A percentile compares a stretch with the other conserved stretches of the same genome.
Evolutionary conservation across 2,113 vertebrate genomes (phyloP).

Genomic region (Vulpes ferrilata): DNA sequence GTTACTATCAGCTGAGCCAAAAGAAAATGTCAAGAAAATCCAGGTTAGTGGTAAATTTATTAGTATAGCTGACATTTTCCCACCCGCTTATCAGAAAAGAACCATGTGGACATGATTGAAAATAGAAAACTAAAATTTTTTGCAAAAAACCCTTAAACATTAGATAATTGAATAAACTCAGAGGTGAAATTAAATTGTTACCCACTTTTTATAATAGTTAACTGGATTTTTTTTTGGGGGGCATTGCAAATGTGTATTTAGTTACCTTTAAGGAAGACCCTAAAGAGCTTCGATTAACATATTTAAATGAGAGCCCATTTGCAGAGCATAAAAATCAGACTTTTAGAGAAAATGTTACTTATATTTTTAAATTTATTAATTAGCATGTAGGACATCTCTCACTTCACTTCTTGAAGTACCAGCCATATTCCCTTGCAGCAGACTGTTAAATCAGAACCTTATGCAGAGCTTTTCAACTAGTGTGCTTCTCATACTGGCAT

Average conservation of each 20-base stretch:
- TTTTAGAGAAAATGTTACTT: conserved; percentile 32
- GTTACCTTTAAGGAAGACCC: neutral
- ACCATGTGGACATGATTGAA: conserved; percentile 68
- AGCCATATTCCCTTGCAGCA: neutral
- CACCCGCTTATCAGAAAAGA: conserved; percentile 82
- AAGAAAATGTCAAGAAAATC: conserved; percentile 88
- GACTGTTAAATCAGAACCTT: neutral
- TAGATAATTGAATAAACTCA: conserved; percentile 57
- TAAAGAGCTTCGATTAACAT: conserved; percentile 31
- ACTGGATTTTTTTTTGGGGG: neutral
- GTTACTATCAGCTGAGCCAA: conserved; percentile 83
- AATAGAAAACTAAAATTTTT: conserved; percentile 65
- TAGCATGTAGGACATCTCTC: neutral
- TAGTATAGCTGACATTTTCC: conserved; percentile 77
- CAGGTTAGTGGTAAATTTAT: conserved; percentile 83
- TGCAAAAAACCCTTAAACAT: conserved; percentile 25
- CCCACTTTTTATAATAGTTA: conserved; percentile 40
- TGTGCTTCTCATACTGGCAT: neutral
- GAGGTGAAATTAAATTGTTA: conserved; percentile 41
- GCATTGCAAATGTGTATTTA: neutral
- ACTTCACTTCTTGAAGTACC: conserved; percentile 30
- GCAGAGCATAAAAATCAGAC: conserved; percentile 31
- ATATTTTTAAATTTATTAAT: conserved; percentile 52
- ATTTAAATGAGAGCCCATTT: conserved; percentile 50
- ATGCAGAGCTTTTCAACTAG: neutral